These are phyloP conservation scores for Pseudomyrmex concolor DNA, from an alignment of 1,140 invertebrate genomes.

Conservation along the genomic window DNA sequence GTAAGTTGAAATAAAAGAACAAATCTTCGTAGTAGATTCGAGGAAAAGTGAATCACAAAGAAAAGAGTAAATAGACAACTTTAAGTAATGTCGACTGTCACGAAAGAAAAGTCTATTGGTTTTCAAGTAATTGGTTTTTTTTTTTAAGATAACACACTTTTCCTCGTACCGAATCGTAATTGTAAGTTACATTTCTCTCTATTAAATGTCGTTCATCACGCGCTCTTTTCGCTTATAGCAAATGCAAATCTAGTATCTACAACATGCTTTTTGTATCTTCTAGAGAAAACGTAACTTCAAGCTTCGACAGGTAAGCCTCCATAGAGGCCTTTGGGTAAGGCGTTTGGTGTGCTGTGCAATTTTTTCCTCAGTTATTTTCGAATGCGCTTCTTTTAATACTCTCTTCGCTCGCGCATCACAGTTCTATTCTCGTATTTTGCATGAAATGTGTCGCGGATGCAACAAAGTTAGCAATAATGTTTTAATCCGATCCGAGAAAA, in stretches of 20 bases:
- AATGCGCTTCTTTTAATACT: slow-evolving; percentile 13
- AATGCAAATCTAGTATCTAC: slow-evolving; percentile 47
- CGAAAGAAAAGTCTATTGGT: background rate
- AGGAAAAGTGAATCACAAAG: background rate
- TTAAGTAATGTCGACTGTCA: background rate
- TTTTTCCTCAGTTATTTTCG: slow-evolving; percentile 26
- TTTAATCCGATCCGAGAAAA: no score
- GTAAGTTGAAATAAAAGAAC: slow-evolving; percentile 73
- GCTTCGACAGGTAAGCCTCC: slow-evolving; percentile 80
- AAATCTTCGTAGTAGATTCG: background rate
- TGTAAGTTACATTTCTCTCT: slow-evolving; percentile 6
- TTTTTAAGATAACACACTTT: background rate
- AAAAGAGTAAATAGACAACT: background rate
- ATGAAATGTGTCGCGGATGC: slow-evolving; percentile 22
- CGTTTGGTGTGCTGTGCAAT: slow-evolving; percentile 49
- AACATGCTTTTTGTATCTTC: slow-evolving; percentile 76
- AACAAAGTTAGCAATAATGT: no score
- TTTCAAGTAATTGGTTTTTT: background rate
- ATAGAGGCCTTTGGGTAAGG: slow-evolving; percentile 65
- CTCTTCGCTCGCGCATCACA: slow-evolving; percentile 47
- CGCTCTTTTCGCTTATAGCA: slow-evolving; percentile 56
- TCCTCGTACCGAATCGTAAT: background rate
- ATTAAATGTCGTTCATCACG: slow-evolving; percentile 52
- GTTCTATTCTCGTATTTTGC: slow-evolving; percentile 45
- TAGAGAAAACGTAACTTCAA: slow-evolving; percentile 80